Evolutionary conservation across 2,113 vertebrate species (phyloP).

Genomic region (Desmodus rotundus): DNA sequence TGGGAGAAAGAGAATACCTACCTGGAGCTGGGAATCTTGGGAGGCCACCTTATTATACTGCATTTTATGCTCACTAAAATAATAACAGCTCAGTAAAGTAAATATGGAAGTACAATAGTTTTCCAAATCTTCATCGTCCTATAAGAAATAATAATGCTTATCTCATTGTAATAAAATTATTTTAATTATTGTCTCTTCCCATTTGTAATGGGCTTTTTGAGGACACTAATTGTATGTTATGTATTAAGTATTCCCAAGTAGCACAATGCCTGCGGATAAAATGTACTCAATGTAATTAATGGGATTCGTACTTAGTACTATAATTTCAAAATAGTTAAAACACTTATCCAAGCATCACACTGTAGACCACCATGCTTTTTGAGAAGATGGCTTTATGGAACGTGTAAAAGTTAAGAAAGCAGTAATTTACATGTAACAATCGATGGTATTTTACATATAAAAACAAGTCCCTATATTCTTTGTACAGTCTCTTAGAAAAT

Average conservation of each 20-base stretch:
- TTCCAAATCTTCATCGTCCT: background rate
- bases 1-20: background rate
- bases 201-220: background rate
- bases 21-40: fast-evolving
- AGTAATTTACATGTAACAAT: background rate
- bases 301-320: background rate
- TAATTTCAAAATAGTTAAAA: constrained; percentile 36
- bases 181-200: background rate
- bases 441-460: background rate
- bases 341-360: background rate
- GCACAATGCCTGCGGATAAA: background rate
- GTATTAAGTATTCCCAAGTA: background rate
- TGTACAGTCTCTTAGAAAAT: background rate
- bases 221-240: background rate
- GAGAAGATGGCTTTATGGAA: background rate
- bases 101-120: background rate
- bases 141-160: background rate
- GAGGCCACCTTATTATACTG: background rate
- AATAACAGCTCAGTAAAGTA: background rate
- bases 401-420: background rate
- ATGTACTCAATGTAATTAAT: background rate
- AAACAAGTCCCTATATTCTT: background rate
- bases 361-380: background rate
- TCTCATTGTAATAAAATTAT: background rate
- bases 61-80: background rate